Percentiles rank a stretch among this genome's conserved stretches.
phyloP scores from a whole-genome alignment of 2,113 vertebrate species.

The Mastomys coucha region DNA sequence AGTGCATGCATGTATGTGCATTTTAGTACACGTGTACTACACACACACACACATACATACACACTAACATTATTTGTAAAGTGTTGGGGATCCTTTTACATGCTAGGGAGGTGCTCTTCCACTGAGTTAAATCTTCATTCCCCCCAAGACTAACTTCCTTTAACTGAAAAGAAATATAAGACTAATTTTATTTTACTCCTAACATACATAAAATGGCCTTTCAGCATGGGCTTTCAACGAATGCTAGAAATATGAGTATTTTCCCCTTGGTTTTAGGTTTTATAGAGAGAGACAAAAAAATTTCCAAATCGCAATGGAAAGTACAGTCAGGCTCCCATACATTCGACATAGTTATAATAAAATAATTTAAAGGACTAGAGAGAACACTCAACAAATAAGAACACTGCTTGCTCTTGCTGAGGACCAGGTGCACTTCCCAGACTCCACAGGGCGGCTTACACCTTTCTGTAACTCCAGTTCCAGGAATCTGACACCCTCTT shows the following conservation, averaged over 20 bases:
- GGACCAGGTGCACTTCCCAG: neutral
- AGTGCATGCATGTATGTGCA: neutral
- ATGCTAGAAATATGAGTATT: constrained; percentile 29
- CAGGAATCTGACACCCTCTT: neutral
- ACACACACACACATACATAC: neutral
- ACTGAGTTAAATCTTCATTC: neutral
- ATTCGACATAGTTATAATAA: neutral
- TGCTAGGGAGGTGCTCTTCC: neutral
- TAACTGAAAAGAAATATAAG: neutral
- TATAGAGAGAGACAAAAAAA: neutral
- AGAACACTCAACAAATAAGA: neutral
- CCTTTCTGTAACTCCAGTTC: neutral
- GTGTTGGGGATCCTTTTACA: neutral
- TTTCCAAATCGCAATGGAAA: neutral
- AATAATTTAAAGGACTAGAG: neutral
- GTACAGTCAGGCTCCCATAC: neutral
- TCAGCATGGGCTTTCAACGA: neutral
- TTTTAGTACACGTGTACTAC: neutral
- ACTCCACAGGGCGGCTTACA: neutral
- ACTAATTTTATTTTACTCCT: constrained; percentile 36
- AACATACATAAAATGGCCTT: constrained; percentile 12
- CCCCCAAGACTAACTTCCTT: neutral
- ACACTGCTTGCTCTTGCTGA: neutral
- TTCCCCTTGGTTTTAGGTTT: neutral
- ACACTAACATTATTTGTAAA: neutral